Conservation (phyloP, 2,113 vertebrate genomes). For the Austrofundulus limnaeus region DNA sequence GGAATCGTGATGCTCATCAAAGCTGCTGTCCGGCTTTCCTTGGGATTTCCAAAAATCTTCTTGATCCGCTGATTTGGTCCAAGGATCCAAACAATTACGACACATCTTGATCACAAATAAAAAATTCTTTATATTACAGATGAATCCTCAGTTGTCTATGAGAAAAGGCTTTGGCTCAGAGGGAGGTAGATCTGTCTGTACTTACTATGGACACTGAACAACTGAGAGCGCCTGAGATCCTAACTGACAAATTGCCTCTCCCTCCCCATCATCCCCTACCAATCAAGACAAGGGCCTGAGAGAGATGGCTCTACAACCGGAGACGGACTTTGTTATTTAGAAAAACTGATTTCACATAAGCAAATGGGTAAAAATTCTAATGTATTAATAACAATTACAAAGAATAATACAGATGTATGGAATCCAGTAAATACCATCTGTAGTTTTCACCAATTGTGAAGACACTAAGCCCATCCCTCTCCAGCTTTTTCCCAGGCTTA, state of each 20-base stretch:
- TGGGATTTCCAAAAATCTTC: background rate
- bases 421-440: constrained; percentile 14
- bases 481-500: constrained; percentile 31
- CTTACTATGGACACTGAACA: constrained; percentile 29
- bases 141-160: constrained; percentile 9
- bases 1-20: background rate
- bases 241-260: constrained; percentile 62
- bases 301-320: constrained; percentile 37
- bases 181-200: constrained; percentile 24
- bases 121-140: background rate
- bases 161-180: constrained; percentile 17
- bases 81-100: background rate
- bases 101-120: background rate
- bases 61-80: background rate
- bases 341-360: constrained; percentile 34
- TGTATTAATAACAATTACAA: background rate
- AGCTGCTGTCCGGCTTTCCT: background rate
- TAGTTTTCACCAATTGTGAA: constrained; percentile 1
- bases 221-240: constrained; percentile 65
- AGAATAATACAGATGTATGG: background rate
- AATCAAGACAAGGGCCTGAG: constrained; percentile 71
- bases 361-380: constrained; percentile 13
- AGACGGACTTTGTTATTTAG: constrained; percentile 49
- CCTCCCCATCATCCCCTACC: constrained; percentile 64
- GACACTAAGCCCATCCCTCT: constrained; percentile 9